These are phyloP conservation scores for Scalopus aquaticus DNA, from an alignment of 2,113 vertebrate species.

Conservation along the genomic window DNA sequence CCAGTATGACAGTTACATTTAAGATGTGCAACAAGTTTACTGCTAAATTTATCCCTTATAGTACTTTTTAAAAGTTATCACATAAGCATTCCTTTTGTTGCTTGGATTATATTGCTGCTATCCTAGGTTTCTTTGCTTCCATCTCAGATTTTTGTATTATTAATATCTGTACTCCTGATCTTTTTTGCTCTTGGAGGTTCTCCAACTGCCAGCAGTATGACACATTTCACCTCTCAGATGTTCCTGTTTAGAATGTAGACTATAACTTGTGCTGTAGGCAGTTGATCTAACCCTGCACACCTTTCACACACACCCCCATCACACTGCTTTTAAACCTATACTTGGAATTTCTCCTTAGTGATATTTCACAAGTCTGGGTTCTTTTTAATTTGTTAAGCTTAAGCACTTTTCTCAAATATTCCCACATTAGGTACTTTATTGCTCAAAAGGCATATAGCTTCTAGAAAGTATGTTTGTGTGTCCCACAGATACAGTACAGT, in stretches of 20 bases:
- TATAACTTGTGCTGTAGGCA: background rate
- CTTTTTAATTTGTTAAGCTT: background rate
- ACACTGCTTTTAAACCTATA: background rate
- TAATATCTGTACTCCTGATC: background rate
- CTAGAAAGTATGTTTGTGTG: background rate
- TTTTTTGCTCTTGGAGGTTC: background rate
- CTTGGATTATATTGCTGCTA: background rate
- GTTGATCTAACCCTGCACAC: background rate
- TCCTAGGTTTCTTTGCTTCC: background rate
- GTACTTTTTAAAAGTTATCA: background rate
- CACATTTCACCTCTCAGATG: background rate
- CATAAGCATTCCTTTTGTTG: background rate
- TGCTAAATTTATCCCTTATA: background rate
- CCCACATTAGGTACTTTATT: background rate
- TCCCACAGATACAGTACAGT: background rate
- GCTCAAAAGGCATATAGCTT: background rate
- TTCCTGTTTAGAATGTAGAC: background rate
- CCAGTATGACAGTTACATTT: conserved; percentile 13
- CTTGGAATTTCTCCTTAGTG: conserved; percentile 34
- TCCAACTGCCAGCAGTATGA: background rate
- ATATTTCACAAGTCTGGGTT: background rate
- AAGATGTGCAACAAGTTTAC: background rate
- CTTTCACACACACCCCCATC: background rate
- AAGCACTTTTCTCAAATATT: conserved; percentile 10
- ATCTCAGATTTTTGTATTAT: background rate